Evolutionary conservation across 2,888 invertebrate genomes (phyloP).

Genomic region (Agrochola macilenta): DNA sequence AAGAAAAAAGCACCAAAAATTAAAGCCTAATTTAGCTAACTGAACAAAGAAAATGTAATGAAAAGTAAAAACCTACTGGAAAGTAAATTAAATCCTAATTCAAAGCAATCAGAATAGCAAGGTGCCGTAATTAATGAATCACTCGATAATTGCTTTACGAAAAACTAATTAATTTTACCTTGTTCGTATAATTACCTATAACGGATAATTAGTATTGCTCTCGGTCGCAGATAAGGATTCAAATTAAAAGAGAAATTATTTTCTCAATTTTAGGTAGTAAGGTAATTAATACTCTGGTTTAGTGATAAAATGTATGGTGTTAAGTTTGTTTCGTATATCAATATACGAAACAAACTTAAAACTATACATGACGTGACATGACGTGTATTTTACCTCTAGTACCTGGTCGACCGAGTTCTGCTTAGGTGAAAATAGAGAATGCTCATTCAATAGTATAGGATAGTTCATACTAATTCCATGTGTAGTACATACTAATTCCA

Average conservation of each 20-base stretch:
- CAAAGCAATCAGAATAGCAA: constrained; percentile 49
- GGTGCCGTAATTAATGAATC: constrained; percentile 54
- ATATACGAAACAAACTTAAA: too few relatives aligned
- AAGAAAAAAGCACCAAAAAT: neutral
- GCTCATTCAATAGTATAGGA: too few relatives aligned
- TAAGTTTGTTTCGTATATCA: neutral
- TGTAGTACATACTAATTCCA: too few relatives aligned
- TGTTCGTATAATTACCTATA: constrained; percentile 59
- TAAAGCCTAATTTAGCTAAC: neutral
- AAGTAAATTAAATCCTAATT: constrained; percentile 44
- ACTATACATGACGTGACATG: too few relatives aligned
- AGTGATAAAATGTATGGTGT: neutral
- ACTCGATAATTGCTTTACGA: constrained; percentile 57
- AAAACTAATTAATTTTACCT: constrained; percentile 59
- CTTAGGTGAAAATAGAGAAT: too few relatives aligned
- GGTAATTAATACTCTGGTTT: constrained; percentile 10
- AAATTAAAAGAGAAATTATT: constrained; percentile 43
- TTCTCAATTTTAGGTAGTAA: constrained; percentile 31
- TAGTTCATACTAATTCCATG: too few relatives aligned
- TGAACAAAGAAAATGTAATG: neutral
- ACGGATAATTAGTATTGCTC: constrained; percentile 53
- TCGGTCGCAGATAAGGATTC: constrained; percentile 33
- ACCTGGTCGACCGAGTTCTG: too few relatives aligned
- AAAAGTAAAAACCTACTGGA: constrained; percentile 8
- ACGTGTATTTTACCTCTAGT: neutral